Conservation (phyloP, 2,797 vertebrate genomes). For the Cetoscarus ocellatus region DNA sequence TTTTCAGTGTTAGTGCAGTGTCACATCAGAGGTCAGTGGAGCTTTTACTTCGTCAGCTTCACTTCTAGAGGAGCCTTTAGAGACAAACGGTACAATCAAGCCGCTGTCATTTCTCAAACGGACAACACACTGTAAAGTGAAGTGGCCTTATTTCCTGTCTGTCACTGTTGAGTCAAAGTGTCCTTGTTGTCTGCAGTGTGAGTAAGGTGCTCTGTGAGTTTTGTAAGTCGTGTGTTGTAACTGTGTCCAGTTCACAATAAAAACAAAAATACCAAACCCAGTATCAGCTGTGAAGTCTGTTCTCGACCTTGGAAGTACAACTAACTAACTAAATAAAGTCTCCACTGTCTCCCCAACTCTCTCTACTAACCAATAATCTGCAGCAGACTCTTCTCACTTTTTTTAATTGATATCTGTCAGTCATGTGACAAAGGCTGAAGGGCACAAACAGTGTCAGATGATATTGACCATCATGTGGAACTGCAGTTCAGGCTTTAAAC, state of each 20-base stretch:
- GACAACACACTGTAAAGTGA: constrained; percentile 57
- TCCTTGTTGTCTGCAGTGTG: constrained; percentile 39
- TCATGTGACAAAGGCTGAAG: too few relatives aligned
- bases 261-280: constrained; percentile 2
- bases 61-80: too few relatives aligned
- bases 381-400: too few relatives aligned
- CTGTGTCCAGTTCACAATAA: constrained; percentile 61
- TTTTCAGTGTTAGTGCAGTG: background rate
- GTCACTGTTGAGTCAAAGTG: constrained; percentile 54
- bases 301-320: constrained; percentile 12
- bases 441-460: too few relatives aligned
- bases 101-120: constrained; percentile 57
- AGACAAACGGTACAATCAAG: constrained; percentile 8
- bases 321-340: background rate
- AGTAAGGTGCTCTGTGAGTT: constrained; percentile 31
- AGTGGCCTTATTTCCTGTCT: constrained; percentile 70
- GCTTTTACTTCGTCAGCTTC: background rate
- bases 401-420: too few relatives aligned
- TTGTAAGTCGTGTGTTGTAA: constrained; percentile 47
- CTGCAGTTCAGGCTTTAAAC: too few relatives aligned
- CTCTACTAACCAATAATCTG: too few relatives aligned
- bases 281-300: constrained; percentile 15
- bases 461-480: too few relatives aligned
- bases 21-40: background rate
- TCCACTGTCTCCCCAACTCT: too few relatives aligned